phyloP scores from a whole-genome alignment of 2,797 vertebrate genomes.

The Acanthurus tractus region DNA sequence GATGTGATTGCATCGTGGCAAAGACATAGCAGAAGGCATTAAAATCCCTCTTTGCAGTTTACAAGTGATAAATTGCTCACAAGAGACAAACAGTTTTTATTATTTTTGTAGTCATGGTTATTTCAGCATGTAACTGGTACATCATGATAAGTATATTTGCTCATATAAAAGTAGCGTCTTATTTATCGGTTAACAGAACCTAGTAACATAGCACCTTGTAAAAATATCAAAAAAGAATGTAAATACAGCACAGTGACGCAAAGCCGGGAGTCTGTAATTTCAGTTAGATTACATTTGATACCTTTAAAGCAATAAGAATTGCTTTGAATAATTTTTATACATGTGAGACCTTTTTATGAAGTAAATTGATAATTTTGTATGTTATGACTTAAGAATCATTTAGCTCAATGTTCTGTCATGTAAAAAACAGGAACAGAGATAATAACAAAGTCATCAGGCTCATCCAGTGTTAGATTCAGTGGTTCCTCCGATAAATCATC shows the following conservation, averaged over 20 bases:
- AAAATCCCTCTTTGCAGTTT: constrained; percentile 5
- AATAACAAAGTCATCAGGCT: neutral
- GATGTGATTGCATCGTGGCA: neutral
- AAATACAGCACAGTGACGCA: neutral
- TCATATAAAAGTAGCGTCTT: neutral
- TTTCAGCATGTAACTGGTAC: neutral
- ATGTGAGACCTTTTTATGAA: neutral
- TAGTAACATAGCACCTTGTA: neutral
- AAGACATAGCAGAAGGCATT: neutral
- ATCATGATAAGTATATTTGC: neutral
- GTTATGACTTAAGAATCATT: neutral
- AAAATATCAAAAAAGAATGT: neutral
- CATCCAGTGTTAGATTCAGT: neutral
- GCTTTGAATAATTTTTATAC: neutral
- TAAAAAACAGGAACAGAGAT: neutral
- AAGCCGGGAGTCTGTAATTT: neutral
- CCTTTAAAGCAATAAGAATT: neutral
- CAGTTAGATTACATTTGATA: neutral
- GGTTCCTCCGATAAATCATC: neutral
- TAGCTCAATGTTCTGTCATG: neutral
- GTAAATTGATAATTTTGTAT: neutral
- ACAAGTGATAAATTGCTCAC: neutral
- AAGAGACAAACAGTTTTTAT: neutral
- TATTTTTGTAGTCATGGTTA: constrained; percentile 8
- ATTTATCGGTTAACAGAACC: neutral